Base-by-base conservation (phyloP, 2,888 invertebrate genomes). In the Xanthorhoe spadicearia region DNA sequence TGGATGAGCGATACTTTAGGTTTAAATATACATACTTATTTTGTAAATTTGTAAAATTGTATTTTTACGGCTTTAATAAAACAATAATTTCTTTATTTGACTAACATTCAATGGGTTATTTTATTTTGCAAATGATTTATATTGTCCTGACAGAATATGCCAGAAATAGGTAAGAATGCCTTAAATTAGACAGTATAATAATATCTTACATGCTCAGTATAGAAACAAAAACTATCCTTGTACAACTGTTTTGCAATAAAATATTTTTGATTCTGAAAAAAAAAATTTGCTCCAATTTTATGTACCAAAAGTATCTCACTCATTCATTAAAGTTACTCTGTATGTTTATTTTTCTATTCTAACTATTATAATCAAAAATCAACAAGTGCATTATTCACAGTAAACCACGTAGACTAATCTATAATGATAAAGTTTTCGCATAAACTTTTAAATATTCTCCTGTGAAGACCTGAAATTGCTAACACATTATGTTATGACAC, bases 361-460 rank as follows among this genome's bases (percentile, higher is more conserved):
- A 51, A 38, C 59, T 52, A 52, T 9, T 23, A 49, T 49, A 48
- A 50, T 60, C 43, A 28, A 54, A 60, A 55, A 64, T 52, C 38
- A 64, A 50, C 32, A 49, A 62, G 72, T 71, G 69, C 68, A 57
- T 46, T 61, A 61, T 60, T 60, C 60, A 67, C 64, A 61, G 17
- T 55, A 64, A 51, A 66, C 49, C 52, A 60, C n/a, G 46, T 55
- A 60, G 51, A 49, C 58, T 64, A 66, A 50, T 60, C 68, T 69
- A 72, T 61, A n/a, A 69, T 60, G 50, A 64, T 49, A 54, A 57
- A 67, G 69, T 70, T 69, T 67, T 64, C 23, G 50, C 61, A 69
- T 70, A 68, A 70, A 70, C 66, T 66, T 62, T 71, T 49, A 23
- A 54, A 59, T 67, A 49, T 61, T 49, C 50, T 61, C 66, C 61